Conservation (phyloP, 2,113 vertebrate genomes). For the Ageneiosus marmoratus region DNA sequence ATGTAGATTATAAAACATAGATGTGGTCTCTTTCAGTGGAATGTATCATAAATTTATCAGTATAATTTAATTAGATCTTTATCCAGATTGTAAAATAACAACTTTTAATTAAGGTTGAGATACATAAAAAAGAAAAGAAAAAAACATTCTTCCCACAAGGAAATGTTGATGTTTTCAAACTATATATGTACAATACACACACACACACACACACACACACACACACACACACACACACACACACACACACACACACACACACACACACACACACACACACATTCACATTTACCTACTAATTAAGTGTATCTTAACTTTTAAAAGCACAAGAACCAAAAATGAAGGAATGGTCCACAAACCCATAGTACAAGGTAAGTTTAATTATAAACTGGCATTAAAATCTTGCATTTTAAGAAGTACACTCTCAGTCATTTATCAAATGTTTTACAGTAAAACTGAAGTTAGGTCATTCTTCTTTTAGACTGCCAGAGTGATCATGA, state of each 20-base stretch:
- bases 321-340: constrained; percentile 38
- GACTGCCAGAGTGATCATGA: constrained; percentile 72
- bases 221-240: too few species aligned
- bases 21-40: not conserved
- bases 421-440: not conserved
- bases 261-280: too few species aligned
- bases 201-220: too few species aligned
- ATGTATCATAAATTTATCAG: too few species aligned
- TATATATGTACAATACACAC: too few species aligned
- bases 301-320: not conserved
- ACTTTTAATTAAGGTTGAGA: not conserved
- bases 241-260: too few species aligned
- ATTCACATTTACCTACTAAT: not conserved
- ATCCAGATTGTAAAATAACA: not conserved
- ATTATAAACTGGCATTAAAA: not conserved
- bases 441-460: not conserved
- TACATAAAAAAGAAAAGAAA: not conserved
- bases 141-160: too few species aligned
- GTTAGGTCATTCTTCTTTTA: constrained; percentile 35
- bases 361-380: constrained; percentile 41
- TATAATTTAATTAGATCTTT: not conserved
- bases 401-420: not conserved
- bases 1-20: not conserved
- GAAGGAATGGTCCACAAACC: not conserved
- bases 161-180: too few species aligned